These are phyloP conservation scores for Bothrops jararaca DNA, from an alignment of 2,113 vertebrate species.

Conservation along the genomic window DNA sequence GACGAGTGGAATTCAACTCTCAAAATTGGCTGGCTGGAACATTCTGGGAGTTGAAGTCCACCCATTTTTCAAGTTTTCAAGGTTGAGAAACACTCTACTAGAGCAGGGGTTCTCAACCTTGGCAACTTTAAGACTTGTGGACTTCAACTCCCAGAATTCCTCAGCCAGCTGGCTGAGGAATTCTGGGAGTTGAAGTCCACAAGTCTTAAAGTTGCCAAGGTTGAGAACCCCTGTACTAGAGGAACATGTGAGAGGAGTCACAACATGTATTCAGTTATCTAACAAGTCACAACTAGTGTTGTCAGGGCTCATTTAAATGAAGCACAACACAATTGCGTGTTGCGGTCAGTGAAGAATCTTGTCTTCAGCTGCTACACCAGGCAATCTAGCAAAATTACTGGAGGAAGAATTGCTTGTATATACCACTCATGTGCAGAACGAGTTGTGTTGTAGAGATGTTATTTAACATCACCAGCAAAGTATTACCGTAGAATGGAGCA, in stretches of 20 bases:
- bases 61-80: no score
- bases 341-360: neutral
- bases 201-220: no score
- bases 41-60: neutral
- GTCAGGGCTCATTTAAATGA: neutral
- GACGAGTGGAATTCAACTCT: neutral
- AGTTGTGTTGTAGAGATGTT: no score
- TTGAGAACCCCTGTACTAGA: neutral
- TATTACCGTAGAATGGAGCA: neutral
- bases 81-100: neutral
- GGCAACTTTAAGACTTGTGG: no score
- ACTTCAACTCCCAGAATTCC: neutral
- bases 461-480: neutral
- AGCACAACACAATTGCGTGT: neutral
- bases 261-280: neutral
- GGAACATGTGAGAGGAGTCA: neutral
- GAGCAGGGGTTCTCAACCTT: neutral
- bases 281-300: neutral
- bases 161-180: neutral
- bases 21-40: neutral
- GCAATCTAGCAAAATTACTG: neutral
- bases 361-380: neutral
- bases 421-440: neutral
- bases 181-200: neutral
- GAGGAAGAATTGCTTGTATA: neutral